Evolutionary conservation across 2,113 vertebrate species (phyloP).

Genomic region (Gavialis gangeticus): DNA sequence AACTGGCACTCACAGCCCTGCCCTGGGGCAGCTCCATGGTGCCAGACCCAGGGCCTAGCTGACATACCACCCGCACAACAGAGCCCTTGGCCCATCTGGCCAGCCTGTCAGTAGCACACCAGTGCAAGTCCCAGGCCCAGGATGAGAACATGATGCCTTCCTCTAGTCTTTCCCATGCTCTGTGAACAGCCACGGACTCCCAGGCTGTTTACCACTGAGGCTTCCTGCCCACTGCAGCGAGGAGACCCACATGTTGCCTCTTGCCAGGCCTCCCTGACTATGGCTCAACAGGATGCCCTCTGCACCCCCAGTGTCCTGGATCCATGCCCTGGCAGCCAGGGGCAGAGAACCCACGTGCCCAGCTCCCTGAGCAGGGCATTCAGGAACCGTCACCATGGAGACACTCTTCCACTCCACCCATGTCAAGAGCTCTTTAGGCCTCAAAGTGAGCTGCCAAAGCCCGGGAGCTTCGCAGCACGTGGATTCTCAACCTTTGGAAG

Average conservation of each 20-base stretch:
- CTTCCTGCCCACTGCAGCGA: not conserved
- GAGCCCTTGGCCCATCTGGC: accelerated
- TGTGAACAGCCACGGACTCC: not conserved
- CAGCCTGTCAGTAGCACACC: accelerated
- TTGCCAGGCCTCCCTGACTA: too few species aligned
- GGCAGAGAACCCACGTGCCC: not conserved
- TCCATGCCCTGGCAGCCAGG: not conserved
- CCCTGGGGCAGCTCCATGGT: not conserved
- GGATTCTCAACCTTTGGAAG: not conserved
- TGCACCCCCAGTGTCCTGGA: not conserved
- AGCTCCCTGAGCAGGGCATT: not conserved
- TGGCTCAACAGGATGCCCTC: not conserved
- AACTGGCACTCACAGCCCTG: not conserved
- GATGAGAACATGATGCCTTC: too few species aligned
- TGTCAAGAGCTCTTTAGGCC: not conserved
- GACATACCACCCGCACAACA: not conserved
- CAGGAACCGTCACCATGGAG: slow-evolving; percentile 36
- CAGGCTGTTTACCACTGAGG: not conserved
- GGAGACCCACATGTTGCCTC: not conserved
- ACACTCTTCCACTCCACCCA: slow-evolving; percentile 55
- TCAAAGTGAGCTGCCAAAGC: slow-evolving; percentile 12
- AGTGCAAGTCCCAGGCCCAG: accelerated
- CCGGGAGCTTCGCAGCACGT: not conserved
- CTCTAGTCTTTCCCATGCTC: too few species aligned
- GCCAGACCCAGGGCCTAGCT: not conserved